Evolutionary conservation across 2,113 vertebrate species (phyloP).

Genomic region (Alosa alosa): DNA sequence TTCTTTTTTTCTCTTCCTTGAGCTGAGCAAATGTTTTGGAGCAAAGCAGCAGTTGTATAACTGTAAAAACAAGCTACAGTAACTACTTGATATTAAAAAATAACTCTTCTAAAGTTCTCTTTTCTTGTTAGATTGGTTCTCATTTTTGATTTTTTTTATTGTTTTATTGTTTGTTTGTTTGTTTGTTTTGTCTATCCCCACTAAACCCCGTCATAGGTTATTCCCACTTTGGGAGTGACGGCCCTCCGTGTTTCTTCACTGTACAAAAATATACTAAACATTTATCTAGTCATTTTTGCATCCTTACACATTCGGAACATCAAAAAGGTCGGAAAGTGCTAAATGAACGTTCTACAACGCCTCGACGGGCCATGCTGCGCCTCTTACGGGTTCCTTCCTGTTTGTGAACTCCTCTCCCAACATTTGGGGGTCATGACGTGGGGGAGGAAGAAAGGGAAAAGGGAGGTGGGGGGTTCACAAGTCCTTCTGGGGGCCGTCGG

Average conservation of each 20-base stretch:
- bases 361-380: constrained; percentile 39
- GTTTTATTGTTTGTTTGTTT: constrained; percentile 39
- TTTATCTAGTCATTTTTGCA: constrained; percentile 73
- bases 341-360: constrained; percentile 64
- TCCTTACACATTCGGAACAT: constrained; percentile 75
- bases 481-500: background rate
- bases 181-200: constrained; percentile 37
- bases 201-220: constrained; percentile 36
- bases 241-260: constrained; percentile 63
- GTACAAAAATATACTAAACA: constrained; percentile 79
- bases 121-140: constrained; percentile 65
- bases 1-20: constrained; percentile 41
- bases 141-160: constrained; percentile 36
- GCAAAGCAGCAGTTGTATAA: constrained; percentile 75
- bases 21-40: constrained; percentile 68
- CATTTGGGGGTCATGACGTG: background rate
- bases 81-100: constrained; percentile 75
- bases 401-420: background rate
- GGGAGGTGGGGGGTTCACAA: background rate
- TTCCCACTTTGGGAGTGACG: constrained; percentile 48
- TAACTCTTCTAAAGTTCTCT: constrained; percentile 62
- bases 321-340: constrained; percentile 75
- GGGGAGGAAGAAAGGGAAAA: background rate
- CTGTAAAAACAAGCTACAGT: constrained; percentile 73
- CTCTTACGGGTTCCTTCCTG: constrained; percentile 13